phyloP scores from a whole-genome alignment of 23 tunicate species.

The Oikopleura dioica region DNA sequence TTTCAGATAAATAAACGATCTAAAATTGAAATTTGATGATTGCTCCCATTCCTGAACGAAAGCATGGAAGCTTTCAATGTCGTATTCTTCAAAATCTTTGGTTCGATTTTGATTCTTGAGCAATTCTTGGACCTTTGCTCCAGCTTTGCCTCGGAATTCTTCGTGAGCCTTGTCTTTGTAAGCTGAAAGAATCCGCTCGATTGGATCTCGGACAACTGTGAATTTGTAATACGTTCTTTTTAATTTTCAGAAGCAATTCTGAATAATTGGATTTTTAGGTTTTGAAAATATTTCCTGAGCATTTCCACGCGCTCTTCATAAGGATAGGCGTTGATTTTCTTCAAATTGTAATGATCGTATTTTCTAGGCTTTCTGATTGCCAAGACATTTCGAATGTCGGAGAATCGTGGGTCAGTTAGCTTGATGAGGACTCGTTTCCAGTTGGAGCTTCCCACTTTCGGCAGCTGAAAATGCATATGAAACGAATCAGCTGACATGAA shows the following conservation, averaged over 20 bases:
- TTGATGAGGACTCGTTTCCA: conserved; percentile 2
- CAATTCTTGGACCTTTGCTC: neutral
- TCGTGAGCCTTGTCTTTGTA: conserved; percentile 10
- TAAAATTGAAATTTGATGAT: too few relatives aligned
- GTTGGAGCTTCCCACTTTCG: conserved; percentile 2
- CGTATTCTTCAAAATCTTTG: neutral
- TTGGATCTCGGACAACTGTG: conserved; percentile 9
- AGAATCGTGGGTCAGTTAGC: neutral
- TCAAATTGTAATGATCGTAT: conserved; percentile 10
- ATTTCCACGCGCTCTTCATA: neutral
- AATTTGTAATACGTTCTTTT: conserved; percentile 3
- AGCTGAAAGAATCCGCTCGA: conserved; percentile 1
- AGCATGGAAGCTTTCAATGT: neutral
- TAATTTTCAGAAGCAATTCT: too few relatives aligned
- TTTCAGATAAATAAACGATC: too few relatives aligned
- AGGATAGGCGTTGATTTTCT: neutral
- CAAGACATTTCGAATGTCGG: conserved; percentile 2
- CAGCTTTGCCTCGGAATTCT: conserved; percentile 6
- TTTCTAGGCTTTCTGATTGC: conserved; percentile 7
- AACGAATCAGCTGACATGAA: too few relatives aligned
- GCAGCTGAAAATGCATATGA: too few relatives aligned
- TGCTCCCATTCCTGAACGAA: too few relatives aligned
- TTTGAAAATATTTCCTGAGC: too few relatives aligned
- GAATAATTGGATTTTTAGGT: too few relatives aligned
- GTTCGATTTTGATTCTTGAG: neutral